Conservation (phyloP, 2,797 vertebrate genomes). For the Sarcophilus harrisii region DNA sequence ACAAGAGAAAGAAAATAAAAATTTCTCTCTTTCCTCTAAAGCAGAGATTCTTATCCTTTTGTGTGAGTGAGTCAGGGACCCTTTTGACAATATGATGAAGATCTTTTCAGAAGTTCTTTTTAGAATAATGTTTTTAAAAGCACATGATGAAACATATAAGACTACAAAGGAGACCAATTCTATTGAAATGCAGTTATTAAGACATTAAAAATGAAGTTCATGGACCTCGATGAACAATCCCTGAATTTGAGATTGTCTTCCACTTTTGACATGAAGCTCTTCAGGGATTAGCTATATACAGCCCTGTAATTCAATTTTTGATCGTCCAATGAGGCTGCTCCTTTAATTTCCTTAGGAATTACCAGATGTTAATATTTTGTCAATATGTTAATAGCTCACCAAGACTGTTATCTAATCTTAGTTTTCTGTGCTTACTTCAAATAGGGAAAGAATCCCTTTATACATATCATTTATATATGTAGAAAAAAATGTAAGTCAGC, state of each 20-base stretch:
- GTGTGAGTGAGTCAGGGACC: neutral
- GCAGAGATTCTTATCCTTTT: neutral
- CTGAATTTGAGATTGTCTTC: neutral
- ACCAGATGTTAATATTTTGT: neutral
- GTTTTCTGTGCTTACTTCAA: neutral
- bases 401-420: neutral
- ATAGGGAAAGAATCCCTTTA: neutral
- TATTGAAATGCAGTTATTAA: neutral
- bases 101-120: neutral
- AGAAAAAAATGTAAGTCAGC: neutral
- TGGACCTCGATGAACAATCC: neutral
- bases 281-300: neutral
- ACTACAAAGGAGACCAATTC: neutral
- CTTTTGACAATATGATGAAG: neutral
- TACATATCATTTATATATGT: neutral
- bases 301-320: neutral
- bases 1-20: neutral
- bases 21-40: neutral
- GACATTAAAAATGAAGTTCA: neutral
- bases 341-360: neutral
- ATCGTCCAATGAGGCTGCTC: neutral
- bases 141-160: neutral
- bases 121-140: neutral
- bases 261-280: neutral
- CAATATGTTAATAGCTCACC: neutral